Evolutionary conservation across 2,113 vertebrate species (phyloP), one percentile per base, ranked within the genome.

Genomic region (Falco punctatus): DNA sequence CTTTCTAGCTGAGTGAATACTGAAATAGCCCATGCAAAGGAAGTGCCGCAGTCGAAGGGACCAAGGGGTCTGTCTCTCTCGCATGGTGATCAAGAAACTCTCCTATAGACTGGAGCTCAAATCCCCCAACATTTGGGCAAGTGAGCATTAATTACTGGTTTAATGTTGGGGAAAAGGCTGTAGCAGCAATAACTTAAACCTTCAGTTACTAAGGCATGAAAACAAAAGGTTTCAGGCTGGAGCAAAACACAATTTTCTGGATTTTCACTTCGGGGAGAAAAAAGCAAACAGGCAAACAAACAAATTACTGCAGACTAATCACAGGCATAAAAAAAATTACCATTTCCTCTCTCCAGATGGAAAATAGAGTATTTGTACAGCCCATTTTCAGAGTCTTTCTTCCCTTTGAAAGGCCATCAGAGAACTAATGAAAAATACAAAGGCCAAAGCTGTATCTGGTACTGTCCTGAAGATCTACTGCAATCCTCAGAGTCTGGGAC

Each of bases 271-370:
- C 18, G 18, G 20, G 19, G 49, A 83, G 35, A 52, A 70, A 18
- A 38, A 26, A 49, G 26, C 15, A 6, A 88, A 32, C 15, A 73
- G 82, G 75, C 70, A 79, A 91, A 90, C 71, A 96, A 96, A 79
- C 73, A 75, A 85, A 96, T 97, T 80, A 85, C 78, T 3, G 4
- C 87, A 70, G 93, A 57, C 66, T 92, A 91, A 95, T 95, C 85
- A 72, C 81, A 70, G 78, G 20, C 81, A 73, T 91, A 38, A 90
- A 95, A 91, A 90, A 86, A 55, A 38, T 38, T 9, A 92, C 67
- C 27, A 19, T 19, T 88, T 79, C 78, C 86, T 65, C 81, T 23
- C 87, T 95, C 94, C 95, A 95, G 92, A 90, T 92, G 95, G 95
- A 73, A 88, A 86, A 90, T 54, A 48, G 81, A 2, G 14, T 23